Evolutionary conservation across 1,140 invertebrate species (phyloP), one percentile per base, ranked within the genome.

Genomic region (Lethocerus indicus): DNA sequence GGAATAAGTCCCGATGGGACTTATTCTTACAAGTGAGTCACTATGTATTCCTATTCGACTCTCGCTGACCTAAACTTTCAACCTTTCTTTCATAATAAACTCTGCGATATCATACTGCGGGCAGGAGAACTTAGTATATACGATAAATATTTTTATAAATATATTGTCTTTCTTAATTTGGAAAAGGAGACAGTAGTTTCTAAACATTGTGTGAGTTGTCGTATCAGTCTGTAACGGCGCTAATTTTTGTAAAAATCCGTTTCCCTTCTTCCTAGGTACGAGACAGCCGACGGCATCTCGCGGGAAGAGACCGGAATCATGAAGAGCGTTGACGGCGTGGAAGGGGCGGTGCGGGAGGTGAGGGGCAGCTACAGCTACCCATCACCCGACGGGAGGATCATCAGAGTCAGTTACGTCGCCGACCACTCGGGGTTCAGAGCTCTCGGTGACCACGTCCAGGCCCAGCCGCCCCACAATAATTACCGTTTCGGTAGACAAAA

Each of bases 361-460:
- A 68, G 73, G 16, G 82, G 82, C 1, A 74, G 71, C 0, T 84
- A 73, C 52, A 80, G 80, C 41, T 89, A 87, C 61, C 86, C 82
- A 1, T 81, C 83, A 13, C 81, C 81, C 1, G 83, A 87, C 57
- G 85, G 85, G 45, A 79, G 76, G 36, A 72, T 79, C 20, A 83
- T 87, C 52, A 67, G 73, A 1, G 65, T 91, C 1, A 76, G 72
- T 49, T 91, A 89, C 61, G 71, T 75, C 2, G 85, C 86, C 1
- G 84, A 87, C 24, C 18, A 42, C n/a, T 21, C 29, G 1, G 48
- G 48, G 1, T 49, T 49, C 28, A 28, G 48, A 35, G 35, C 48
- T 1, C 29, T 28, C 12, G 42, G 42, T 9, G 26, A 44, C n/a
- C 42, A 44, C 14, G 25, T 44, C 1, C 42, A n/a, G n/a, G n/a